These are phyloP conservation scores for Virgularia gustaviana DNA, from an alignment of 92 coral and sea anemone genomes.

Conservation along the genomic window DNA sequence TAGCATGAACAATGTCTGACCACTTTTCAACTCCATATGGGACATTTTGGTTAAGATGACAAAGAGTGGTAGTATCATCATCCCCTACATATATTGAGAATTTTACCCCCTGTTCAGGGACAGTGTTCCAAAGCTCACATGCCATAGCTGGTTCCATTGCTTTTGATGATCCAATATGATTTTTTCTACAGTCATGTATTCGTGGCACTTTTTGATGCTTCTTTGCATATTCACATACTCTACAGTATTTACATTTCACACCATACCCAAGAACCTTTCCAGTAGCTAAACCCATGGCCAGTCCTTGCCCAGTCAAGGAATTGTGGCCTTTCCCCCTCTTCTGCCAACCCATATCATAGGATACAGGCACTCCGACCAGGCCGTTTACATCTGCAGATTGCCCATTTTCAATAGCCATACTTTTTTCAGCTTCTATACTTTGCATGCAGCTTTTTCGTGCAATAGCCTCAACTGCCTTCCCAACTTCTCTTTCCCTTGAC, in stretches of 20 bases:
- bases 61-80: conserved; percentile 53
- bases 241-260: conserved; percentile 21
- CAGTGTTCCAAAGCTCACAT: conserved; percentile 38
- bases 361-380: not conserved
- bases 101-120: not conserved
- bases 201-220: not conserved
- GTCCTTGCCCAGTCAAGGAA: not conserved
- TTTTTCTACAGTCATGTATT: conserved; percentile 50
- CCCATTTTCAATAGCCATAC: conserved; percentile 7
- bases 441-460: conserved; percentile 40
- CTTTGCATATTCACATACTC: conserved; percentile 10
- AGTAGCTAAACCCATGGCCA: not conserved
- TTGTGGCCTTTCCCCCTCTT: too few relatives aligned
- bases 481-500: conserved; percentile 53
- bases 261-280: not conserved
- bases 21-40: conserved; percentile 43
- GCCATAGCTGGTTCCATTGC: conserved; percentile 54
- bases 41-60: conserved; percentile 36
- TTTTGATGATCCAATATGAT: conserved; percentile 49
- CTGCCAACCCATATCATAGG: too few relatives aligned
- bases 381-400: not conserved
- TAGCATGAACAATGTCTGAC: conserved; percentile 47
- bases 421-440: conserved; percentile 27
- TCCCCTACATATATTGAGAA: conserved; percentile 33
- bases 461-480: conserved; percentile 49